Evolutionary conservation across 1,140 invertebrate species (phyloP), one percentile per base, ranked within the genome.

Genomic region (Drosophila nikananu): DNA sequence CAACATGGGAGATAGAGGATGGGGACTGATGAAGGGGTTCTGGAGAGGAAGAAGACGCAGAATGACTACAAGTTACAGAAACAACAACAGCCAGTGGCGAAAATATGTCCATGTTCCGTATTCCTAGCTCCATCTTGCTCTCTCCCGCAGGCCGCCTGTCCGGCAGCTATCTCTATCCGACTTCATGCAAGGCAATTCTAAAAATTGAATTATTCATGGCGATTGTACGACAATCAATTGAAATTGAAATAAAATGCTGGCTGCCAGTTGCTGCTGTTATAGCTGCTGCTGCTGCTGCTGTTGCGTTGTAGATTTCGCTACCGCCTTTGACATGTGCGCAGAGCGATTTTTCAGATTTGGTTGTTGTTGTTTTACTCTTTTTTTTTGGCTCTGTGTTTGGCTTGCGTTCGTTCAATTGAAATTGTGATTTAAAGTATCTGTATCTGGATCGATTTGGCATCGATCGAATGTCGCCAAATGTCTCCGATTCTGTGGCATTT

Each of bases 151-250:
- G 4, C 13, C 15, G 60, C 65, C 65, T 39, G 42, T 75, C 25
- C 19, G 30, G 30, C 49, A 49, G 65, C 75, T 52, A 58, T 70
- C 54, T 64, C 72, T 81, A 76, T 81, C 80, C 72, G 58, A 63
- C 55, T 79, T 77, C 84, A 67, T 70, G 74, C 76, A 80, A 77
- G 77, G 86, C 86, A 89, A 89, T 89, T 89, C 84, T 80, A 89
- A 87, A 79, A 87, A 87, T 72, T 87, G 83, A 87, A 87, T 87
- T 89, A 87, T 87, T 87, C 84, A 89, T 89, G 81, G 86, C 84
- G 84, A 89, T 89, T 89, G 84, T 89, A 90, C 84, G 84, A 89
- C 84, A 89, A 89, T 89, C 84, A 89, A 89, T 89, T 89, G 84
- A 89, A 89, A 89, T 89, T 90, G 84, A 89, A 89, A 87, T 87